phyloP scores from a whole-genome alignment of 1,140 invertebrate species.

The Coenobita brevimanus region DNA sequence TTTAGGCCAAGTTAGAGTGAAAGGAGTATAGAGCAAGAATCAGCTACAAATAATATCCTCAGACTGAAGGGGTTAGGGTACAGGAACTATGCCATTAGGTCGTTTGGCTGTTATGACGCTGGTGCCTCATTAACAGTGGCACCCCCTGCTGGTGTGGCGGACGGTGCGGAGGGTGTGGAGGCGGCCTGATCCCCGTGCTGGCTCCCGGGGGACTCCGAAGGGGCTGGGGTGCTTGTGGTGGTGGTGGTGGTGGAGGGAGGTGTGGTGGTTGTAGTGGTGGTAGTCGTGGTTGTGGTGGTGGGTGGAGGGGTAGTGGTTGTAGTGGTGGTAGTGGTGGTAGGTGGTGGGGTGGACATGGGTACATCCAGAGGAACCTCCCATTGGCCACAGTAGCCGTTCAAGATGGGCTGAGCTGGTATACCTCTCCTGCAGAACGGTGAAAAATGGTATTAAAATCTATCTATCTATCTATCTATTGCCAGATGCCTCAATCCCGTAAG shows the following conservation, averaged over 20 bases:
- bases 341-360: slow-evolving; percentile 42
- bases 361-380: slow-evolving; percentile 48
- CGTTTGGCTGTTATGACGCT: too few relatives aligned
- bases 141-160: neutral
- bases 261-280: slow-evolving; percentile 4
- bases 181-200: neutral
- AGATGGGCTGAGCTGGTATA: slow-evolving; percentile 48
- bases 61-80: too few relatives aligned
- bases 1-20: too few relatives aligned
- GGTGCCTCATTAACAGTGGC: too few relatives aligned
- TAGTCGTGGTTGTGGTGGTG: slow-evolving; percentile 23
- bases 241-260: slow-evolving; percentile 17
- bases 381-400: slow-evolving; percentile 52
- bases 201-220: neutral
- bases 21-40: too few relatives aligned
- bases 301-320: slow-evolving; percentile 32
- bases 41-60: too few relatives aligned
- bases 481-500: too few relatives aligned
- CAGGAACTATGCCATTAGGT: too few relatives aligned
- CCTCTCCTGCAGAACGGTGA: slow-evolving; percentile 54
- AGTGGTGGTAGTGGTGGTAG: slow-evolving; percentile 43
- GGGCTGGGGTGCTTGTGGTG: slow-evolving; percentile 5
- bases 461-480: too few relatives aligned
- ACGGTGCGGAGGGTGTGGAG: neutral
- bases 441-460: too few relatives aligned